Evolutionary conservation across 2,113 vertebrate species (phyloP).

Genomic region (Pithys albifrons): DNA sequence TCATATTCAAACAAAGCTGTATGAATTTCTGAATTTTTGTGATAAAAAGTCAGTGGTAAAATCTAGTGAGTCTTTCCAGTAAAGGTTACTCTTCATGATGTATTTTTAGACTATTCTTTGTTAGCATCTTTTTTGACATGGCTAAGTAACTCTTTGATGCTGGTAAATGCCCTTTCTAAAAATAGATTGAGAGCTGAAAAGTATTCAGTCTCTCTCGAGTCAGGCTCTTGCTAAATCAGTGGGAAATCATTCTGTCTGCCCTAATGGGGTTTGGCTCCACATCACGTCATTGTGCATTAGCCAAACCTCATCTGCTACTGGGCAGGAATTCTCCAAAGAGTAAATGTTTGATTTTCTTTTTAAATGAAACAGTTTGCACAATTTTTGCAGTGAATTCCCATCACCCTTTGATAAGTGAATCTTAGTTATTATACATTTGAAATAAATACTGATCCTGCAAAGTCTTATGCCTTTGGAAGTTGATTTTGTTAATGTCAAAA

Average conservation of each 20-base stretch:
- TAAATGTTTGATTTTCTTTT: background rate
- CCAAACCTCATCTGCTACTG: conserved; percentile 12
- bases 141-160: background rate
- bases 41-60: background rate
- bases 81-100: background rate
- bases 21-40: background rate
- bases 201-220: conserved; percentile 10
- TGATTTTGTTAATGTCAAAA: background rate
- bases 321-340: background rate
- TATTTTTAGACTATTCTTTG: background rate
- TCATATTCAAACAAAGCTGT: background rate
- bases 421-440: background rate
- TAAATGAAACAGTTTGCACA: background rate
- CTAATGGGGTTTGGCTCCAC: background rate
- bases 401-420: background rate
- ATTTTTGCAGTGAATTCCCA: background rate
- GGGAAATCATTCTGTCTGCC: conserved; percentile 38
- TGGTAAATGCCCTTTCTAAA: conserved; percentile 26
- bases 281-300: background rate
- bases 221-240: conserved; percentile 17
- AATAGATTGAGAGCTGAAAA: conserved; percentile 1
- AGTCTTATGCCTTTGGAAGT: background rate
- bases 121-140: background rate
- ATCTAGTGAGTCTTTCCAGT: background rate
- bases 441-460: background rate